phyloP scores from a whole-genome alignment of 2,797 vertebrate genomes.

The Trichosurus vulpecula region DNA sequence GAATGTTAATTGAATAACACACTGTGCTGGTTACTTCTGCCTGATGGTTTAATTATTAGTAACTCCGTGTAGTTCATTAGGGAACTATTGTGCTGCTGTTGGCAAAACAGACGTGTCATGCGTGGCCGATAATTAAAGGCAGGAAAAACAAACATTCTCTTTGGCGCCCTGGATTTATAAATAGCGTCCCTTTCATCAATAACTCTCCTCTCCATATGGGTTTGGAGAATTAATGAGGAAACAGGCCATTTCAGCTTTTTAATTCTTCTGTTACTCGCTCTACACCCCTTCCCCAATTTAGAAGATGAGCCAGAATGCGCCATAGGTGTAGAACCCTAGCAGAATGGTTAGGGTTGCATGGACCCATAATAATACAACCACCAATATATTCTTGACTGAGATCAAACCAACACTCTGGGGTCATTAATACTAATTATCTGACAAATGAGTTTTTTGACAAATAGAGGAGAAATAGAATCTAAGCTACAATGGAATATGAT shows the following conservation, averaged over 20 bases:
- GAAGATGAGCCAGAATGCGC: conserved; percentile 6
- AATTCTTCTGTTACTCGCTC: conserved; percentile 33
- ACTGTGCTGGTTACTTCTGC: conserved; percentile 81
- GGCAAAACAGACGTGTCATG: conserved; percentile 86
- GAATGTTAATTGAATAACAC: conserved; percentile 81
- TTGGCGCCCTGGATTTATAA: conserved; percentile 84
- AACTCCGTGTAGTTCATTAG: conserved; percentile 85
- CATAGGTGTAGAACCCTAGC: not conserved
- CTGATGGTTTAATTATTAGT: conserved; percentile 85
- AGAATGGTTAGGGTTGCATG: not conserved
- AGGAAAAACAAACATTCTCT: conserved; percentile 88
- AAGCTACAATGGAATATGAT: conserved; percentile 30
- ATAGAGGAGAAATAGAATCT: conserved; percentile 44
- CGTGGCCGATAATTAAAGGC: conserved; percentile 87
- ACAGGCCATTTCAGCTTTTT: conserved; percentile 27
- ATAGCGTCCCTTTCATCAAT: conserved; percentile 85
- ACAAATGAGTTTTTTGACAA: conserved; percentile 10
- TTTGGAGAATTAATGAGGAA: conserved; percentile 26
- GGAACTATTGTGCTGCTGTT: conserved; percentile 87
- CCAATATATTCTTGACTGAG: not conserved
- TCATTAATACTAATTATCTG: conserved; percentile 19
- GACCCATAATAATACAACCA: not conserved
- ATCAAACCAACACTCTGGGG: not conserved
- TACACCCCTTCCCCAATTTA: not conserved
- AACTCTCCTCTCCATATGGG: conserved; percentile 77